phyloP scores from a whole-genome alignment of 1,140 invertebrate genomes.

The Bathynomus jamesi region DNA sequence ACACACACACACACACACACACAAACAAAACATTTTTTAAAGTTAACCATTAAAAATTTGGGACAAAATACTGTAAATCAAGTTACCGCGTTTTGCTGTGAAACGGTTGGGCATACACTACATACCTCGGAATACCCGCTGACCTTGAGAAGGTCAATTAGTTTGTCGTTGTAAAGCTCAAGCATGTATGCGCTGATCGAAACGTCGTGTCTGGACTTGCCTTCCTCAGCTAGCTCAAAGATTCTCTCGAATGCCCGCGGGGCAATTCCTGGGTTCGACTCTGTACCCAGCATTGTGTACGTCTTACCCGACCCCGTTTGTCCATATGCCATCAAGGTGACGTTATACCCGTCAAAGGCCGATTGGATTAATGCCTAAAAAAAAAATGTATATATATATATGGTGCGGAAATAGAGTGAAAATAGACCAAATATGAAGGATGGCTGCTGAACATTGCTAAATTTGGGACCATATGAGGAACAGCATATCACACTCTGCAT shows the following conservation, averaged over 20 bases:
- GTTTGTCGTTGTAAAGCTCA: constrained; percentile 54
- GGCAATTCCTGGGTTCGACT: constrained; percentile 58
- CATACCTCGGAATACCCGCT: constrained; percentile 16
- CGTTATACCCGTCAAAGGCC: constrained; percentile 64
- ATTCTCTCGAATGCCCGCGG: constrained; percentile 74
- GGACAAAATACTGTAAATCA: too few species aligned
- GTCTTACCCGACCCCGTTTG: constrained; percentile 93
- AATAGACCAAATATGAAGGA: too few species aligned
- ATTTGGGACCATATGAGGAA: too few species aligned
- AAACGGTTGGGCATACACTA: background rate
- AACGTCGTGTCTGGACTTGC: constrained; percentile 61
- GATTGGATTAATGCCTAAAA: constrained; percentile 34
- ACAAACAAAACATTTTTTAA: too few species aligned
- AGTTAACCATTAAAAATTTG: too few species aligned
- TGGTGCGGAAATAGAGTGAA: too few species aligned
- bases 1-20: too few species aligned
- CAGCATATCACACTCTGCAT: too few species aligned
- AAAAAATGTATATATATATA: too few species aligned
- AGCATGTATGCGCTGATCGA: constrained; percentile 45
- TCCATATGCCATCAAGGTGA: constrained; percentile 85
- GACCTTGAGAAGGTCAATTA: constrained; percentile 61
- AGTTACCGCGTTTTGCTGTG: too few species aligned
- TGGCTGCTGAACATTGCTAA: too few species aligned
- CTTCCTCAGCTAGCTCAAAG: constrained; percentile 59
- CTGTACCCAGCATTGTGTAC: constrained; percentile 75